Evolutionary conservation across 2,113 vertebrate genomes (phyloP).

Genomic region (Caranx melampygus): DNA sequence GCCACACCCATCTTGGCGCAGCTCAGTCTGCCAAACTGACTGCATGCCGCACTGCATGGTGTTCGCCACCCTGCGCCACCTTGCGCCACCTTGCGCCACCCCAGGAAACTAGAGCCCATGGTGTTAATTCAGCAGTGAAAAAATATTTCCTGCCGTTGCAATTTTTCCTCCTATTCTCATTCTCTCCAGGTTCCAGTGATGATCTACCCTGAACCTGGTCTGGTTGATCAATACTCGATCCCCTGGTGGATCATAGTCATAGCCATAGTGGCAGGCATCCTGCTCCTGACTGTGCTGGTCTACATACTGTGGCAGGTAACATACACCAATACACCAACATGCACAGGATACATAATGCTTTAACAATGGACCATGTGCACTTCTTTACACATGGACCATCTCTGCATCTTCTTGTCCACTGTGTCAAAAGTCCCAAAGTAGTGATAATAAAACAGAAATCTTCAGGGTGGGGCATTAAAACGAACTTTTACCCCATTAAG

Average conservation of each 20-base stretch:
- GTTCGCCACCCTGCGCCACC: too few relatives aligned
- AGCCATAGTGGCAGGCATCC: conserved; percentile 87
- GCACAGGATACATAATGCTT: too few relatives aligned
- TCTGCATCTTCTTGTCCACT: neutral
- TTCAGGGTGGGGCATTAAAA: neutral
- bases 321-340: neutral
- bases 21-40: too few relatives aligned
- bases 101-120: too few relatives aligned
- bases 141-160: neutral
- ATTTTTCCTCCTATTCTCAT: neutral
- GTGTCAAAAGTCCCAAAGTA: neutral
- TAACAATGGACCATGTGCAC: too few relatives aligned
- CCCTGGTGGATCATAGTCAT: conserved; percentile 95
- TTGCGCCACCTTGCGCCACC: too few relatives aligned
- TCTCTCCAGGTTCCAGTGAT: conserved; percentile 86
- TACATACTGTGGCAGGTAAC: conserved; percentile 93
- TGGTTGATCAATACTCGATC: conserved; percentile 83
- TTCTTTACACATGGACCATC: too few relatives aligned
- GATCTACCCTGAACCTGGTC: conserved; percentile 89
- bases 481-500: neutral
- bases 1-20: too few relatives aligned
- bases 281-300: conserved; percentile 89
- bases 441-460: neutral
- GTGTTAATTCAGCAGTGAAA: neutral
- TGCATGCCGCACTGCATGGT: too few relatives aligned